Evolutionary conservation across 2,888 invertebrate species (phyloP), one percentile per base, ranked within the genome.

Genomic region (Drosophila trichaetosa): DNA sequence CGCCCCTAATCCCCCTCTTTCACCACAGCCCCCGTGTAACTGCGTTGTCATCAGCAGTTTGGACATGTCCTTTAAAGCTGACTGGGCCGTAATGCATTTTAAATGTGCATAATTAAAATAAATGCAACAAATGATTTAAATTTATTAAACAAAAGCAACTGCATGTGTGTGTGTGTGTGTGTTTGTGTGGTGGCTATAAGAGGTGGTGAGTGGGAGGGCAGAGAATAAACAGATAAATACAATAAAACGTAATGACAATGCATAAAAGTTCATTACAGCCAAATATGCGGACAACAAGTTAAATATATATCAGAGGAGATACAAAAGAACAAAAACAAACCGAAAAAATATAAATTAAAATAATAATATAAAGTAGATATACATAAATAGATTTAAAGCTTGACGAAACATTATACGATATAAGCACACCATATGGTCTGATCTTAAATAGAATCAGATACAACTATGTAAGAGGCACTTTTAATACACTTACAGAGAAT

Each of bases 121-220:
- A 86, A 86, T 87, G 86, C 86, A 87, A 85, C 87, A 86, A 87
- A 86, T 86, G 87, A 86, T 86, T 86, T 87, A 87, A 87, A 86
- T 87, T 87, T 86, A 86, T 87, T 86, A 86, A 87, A 67, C 61
- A 69, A 70, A 79, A 65, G 67, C 68, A 51, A 63, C 57, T 31
- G 40, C 48, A 56, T 42, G 21, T 29, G 52, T 36, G 51, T 40
- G 11, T 8, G 24, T n/a, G 11, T 34, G 5, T 24, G 58, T 31
- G 57, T 11, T n/a, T 38, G 27, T 33, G 48, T 21, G 5, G 21
- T 13, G 13, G n/a, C 24, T 38, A 16, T 11, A 11, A 33, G 29
- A 3, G 36, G 34, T 34, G 13, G 18, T 8, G 8, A 18, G 38
- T 34, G 34, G 4, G 18, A 8, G 59, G 40, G 53, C 18, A 4